Base-by-base conservation (phyloP, 2,797 vertebrate genomes). In the Aldrovandia affinis region DNA sequence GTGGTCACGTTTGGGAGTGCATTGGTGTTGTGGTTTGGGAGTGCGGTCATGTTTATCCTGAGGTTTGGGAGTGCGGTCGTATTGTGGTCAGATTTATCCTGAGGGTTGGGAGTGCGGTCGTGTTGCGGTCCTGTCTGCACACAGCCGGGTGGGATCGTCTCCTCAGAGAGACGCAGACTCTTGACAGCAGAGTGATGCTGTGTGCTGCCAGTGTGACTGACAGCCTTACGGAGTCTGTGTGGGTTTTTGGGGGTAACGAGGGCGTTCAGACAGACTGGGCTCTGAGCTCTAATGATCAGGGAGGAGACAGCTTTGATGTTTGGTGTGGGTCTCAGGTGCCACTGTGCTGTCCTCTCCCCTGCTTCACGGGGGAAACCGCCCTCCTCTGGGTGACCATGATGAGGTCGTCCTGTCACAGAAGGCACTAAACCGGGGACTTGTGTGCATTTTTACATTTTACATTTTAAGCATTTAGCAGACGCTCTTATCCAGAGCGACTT, bases 301-400 rank as follows among this genome's bases (percentile, higher is more conserved):
- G 87, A 88, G 89, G 89, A 93, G 93, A 92, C 92, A 80, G 91
- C 87, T 91, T 93, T 95, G 91, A 92, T 94, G 88, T 95, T 95
- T 96, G 92, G 94, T 92, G 91, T 91, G 42, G 86, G 80, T 81
- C 89, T 91, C 87, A 88, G 90, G 89, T 91, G 89, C 81, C 84
- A 86, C 75, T 42, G 47, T 47, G 28, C 77, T 85, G 83, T 81
- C 83, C 83, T 47, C 39, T 44, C 70, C 22, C 65, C 65, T 70
- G 65, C 65, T 70, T 68, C 12, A 12, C 65, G 18, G 3, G 39
- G 36, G 36, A 2, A 42, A 75, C 33, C 20, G 12, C 55, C 25
- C 28, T 9, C 22, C n/a, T 30, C n/a, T 55, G 65, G 39, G 39
- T 39, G 15, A 2, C 15, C 65, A 7, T 42, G 81, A 83, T 55